phyloP scores from a whole-genome alignment of 2,113 vertebrate species.

The Atractosteus spatula region DNA sequence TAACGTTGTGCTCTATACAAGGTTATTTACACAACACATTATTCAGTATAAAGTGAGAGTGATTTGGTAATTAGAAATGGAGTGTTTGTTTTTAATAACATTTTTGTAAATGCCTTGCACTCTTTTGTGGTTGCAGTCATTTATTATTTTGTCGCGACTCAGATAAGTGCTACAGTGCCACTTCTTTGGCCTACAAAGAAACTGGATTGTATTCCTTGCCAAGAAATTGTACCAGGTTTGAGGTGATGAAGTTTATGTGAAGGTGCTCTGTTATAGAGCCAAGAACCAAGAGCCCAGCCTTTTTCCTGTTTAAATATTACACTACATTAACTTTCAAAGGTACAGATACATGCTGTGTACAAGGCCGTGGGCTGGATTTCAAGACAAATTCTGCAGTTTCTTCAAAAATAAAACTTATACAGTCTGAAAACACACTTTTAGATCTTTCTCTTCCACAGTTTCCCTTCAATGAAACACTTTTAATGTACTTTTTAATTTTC shows the following conservation, averaged over 20 bases:
- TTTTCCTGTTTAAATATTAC: slow-evolving; percentile 4
- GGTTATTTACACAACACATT: not conserved
- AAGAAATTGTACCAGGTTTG: not conserved
- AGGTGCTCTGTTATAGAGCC: slow-evolving; percentile 12
- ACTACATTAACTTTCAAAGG: not conserved
- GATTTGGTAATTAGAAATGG: not conserved
- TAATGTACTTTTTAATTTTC: too few relatives aligned
- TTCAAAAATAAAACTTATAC: too few relatives aligned
- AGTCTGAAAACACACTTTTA: too few relatives aligned
- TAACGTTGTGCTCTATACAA: slow-evolving; percentile 15
- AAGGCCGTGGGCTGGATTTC: too few relatives aligned
- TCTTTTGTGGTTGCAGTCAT: slow-evolving; percentile 12
- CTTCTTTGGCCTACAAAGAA: not conserved
- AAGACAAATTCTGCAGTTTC: too few relatives aligned
- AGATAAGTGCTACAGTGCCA: not conserved
- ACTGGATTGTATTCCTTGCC: not conserved
- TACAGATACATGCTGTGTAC: too few relatives aligned
- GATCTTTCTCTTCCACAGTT: too few relatives aligned
- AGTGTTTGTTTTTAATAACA: slow-evolving; percentile 21
- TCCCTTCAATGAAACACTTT: too few relatives aligned
- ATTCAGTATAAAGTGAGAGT: slow-evolving; percentile 9
- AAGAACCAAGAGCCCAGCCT: not conserved
- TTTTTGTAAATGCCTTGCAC: not conserved
- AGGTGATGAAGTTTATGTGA: not conserved
- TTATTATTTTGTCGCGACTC: not conserved